Evolutionary conservation across 2,113 vertebrate genomes (phyloP).

Genomic region (Caracal caracal): DNA sequence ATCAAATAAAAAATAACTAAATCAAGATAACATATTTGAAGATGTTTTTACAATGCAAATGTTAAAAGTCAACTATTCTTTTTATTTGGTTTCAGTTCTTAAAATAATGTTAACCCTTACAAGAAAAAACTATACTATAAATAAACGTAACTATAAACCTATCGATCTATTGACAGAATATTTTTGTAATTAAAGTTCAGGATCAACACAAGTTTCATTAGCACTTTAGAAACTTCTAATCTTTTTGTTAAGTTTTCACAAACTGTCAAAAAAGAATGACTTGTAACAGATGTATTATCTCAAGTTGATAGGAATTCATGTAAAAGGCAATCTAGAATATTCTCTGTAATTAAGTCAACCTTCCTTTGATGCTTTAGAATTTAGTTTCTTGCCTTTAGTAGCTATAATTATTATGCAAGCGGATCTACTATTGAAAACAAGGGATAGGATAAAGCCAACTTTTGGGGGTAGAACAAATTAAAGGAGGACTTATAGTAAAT

Average conservation of each 20-base stretch:
- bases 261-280: not conserved
- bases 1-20: conserved; percentile 4
- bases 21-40: not conserved
- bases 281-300: not conserved
- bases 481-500: not conserved
- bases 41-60: not conserved
- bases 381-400: not conserved
- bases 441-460: not conserved
- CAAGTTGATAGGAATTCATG: not conserved
- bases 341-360: conserved; percentile 37
- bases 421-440: not conserved
- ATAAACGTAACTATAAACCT: not conserved
- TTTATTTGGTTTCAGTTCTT: conserved; percentile 16
- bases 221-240: not conserved
- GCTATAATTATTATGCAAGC: not conserved
- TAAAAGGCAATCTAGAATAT: not conserved
- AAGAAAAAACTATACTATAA: not conserved
- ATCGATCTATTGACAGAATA: not conserved
- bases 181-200: conserved; percentile 5
- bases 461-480: not conserved
- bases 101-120: not conserved
- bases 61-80: not conserved
- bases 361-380: conserved; percentile 29
- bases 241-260: conserved; percentile 24
- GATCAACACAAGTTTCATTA: not conserved